A percentile compares a stretch with the other conserved stretches of the same genome.
phyloP scores from a whole-genome alignment of 2,797 vertebrate species.

The Phyllotis vaccarum region DNA sequence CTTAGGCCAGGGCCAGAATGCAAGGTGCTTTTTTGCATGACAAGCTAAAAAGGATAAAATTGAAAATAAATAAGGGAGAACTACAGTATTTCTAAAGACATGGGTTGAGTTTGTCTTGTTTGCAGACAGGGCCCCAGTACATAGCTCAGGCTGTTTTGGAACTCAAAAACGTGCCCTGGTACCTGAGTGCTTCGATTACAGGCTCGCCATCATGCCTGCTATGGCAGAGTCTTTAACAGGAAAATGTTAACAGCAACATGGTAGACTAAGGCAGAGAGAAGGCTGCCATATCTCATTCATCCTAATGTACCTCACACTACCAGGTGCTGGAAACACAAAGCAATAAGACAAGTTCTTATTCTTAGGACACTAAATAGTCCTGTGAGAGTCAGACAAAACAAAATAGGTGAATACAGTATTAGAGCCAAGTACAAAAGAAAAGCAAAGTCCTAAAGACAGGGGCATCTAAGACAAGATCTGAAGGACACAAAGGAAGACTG shows the following conservation, averaged over 20 bases:
- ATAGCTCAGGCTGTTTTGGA: neutral
- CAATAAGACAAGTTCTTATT: neutral
- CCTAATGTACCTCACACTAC: neutral
- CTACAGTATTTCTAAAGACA: neutral
- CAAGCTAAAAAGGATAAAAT: neutral
- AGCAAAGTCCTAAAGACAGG: neutral
- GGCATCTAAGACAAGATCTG: neutral
- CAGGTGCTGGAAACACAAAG: neutral
- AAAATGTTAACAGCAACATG: neutral
- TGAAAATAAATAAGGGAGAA: conserved; percentile 9
- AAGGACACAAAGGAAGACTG: neutral
- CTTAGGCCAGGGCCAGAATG: neutral
- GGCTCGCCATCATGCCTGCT: too few relatives aligned
- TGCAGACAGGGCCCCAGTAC: neutral
- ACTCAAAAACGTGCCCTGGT: neutral
- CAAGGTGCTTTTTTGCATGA: neutral
- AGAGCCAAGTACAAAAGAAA: neutral
- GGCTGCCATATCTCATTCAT: neutral
- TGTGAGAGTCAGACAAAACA: conserved; percentile 35
- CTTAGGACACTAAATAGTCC: neutral
- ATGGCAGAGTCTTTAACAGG: neutral
- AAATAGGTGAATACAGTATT: neutral
- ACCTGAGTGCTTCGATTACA: neutral
- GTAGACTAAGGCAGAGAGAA: neutral
- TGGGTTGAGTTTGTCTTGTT: neutral